Base-by-base conservation (phyloP, 2,888 invertebrate genomes). In the Lasioglossum malachurum region DNA sequence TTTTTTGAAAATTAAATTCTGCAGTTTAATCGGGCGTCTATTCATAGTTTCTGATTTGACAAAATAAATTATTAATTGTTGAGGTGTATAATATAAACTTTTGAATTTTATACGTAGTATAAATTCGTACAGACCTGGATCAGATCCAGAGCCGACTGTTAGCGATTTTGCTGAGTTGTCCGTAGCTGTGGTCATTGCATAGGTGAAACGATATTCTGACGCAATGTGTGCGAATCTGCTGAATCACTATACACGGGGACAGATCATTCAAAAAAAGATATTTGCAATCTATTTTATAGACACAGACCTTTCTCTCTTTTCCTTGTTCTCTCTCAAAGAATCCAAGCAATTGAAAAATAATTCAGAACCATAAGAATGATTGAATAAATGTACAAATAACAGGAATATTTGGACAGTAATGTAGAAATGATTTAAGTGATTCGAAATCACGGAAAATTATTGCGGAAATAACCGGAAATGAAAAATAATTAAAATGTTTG, bases 91-190 rank as follows among this genome's bases (percentile, higher is more conserved):
- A n/a, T n/a, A n/a, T n/a, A 53, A 64, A 64, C n/a, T 31, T 64
- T 64, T 7, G 27, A 64, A 16, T 64, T 31, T 31, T 64, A 27
- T 60, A 14, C 27, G 5, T 16, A 16, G 27, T 31, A 64, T 64
- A 64, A 64, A 64, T 64, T 14, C 31, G 7, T 31, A 27, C 31
- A 27, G 31, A 27, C 16, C 31, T 64, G 64, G 64, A 31, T 31
- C 12, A 16, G 64, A 7, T 31, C 31, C 64, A 64, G 31, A 31
- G 16, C 27, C 64, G 14, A 64, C 64, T 64, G 64, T 31, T 64
- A 16, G 64, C 64, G 64, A 31, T 64, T 64, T 64, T 27, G 64
- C 64, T 64, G 64, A 64, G 64, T 64, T 31, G 31, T 60, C 60
- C 14, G 60, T 60, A n/a, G 14, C 23, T 8, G 53, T 49, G 49